phyloP scores from a whole-genome alignment of 2,113 vertebrate genomes.

The Dromaius novaehollandiae region DNA sequence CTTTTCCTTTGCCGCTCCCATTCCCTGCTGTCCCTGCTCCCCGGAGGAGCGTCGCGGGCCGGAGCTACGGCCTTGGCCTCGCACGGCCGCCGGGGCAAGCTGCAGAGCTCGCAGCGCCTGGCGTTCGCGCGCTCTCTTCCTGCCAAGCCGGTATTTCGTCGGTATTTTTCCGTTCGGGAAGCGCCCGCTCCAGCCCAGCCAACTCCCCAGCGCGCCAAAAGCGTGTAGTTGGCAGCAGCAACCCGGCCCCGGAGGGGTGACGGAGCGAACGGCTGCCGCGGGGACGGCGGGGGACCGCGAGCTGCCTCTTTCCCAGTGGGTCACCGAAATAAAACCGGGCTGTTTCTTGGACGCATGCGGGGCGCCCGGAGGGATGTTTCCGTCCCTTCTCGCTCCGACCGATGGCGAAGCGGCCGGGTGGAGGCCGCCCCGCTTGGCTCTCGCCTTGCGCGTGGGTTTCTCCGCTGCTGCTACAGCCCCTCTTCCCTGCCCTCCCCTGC shows the following conservation, averaged over 20 bases:
- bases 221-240: not conserved
- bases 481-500: not conserved
- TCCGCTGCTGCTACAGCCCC: not conserved
- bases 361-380: not conserved
- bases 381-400: not conserved
- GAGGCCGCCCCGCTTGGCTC: not conserved
- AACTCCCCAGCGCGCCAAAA: conserved; percentile 14
- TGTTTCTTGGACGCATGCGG: not conserved
- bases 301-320: not conserved
- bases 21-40: not conserved
- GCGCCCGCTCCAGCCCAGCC: conserved; percentile 13
- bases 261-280: not conserved
- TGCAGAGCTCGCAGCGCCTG: not conserved
- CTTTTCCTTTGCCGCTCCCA: not conserved
- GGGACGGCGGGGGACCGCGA: not conserved
- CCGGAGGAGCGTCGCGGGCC: not conserved
- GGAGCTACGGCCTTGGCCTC: too few relatives aligned
- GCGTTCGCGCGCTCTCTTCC: not conserved
- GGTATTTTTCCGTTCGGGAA: conserved; percentile 32
- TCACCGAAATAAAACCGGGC: not conserved
- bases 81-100: not conserved
- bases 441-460: not conserved
- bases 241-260: not conserved
- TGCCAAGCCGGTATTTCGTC: not conserved
- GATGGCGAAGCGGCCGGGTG: fast-evolving